Evolutionary conservation across 2,113 vertebrate species (phyloP), one percentile per base, ranked within the genome.

Genomic region (Lipotes vexillifer): DNA sequence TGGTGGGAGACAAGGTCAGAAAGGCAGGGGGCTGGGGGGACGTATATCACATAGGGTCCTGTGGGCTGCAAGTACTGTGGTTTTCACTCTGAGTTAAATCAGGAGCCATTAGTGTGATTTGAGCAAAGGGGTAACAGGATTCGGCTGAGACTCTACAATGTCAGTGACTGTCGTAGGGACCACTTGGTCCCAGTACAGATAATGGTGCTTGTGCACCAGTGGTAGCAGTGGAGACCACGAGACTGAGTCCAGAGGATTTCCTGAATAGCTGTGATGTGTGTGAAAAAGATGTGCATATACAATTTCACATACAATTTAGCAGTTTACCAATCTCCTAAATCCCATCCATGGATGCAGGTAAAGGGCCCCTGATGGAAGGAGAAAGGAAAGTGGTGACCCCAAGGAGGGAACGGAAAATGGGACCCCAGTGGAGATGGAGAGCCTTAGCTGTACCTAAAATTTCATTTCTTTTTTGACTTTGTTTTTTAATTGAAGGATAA

Each of bases 21-120:
- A 77, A 27, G 27, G 38, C 75, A 46, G 66, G 25, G 52, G 25
- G 41, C 3, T n/a, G 10, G 25, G 33, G 33, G 31, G 6, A 36
- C 7, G 0, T 2, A 25, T 36, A 2, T 31, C 27, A 5, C 9
- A 2, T 0, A 31, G 52, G 72, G 14, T 46, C 52, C n/a, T 5
- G 7, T 4, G 25, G 49, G 21, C 29, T 23, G 3, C 0, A 6
- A 63, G 38, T 83, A 41, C 89, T 72, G 65, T 9, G 20, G 57
- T 55, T 83, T 83, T 91, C 41, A 80, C 88, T 95, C 52, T 46
- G 41, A 65, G 36, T 44, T 87, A 59, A 87, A 83, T 69, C 41
- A 68, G 49, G 57, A 86, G 20, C 49, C 84, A 36, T 63, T 38
- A 69, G 29, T 14, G 27, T 12, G 41, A 57, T 31, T 41, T 52